Conservation (phyloP, 2,113 vertebrate species). For the Chamaea fasciata region DNA sequence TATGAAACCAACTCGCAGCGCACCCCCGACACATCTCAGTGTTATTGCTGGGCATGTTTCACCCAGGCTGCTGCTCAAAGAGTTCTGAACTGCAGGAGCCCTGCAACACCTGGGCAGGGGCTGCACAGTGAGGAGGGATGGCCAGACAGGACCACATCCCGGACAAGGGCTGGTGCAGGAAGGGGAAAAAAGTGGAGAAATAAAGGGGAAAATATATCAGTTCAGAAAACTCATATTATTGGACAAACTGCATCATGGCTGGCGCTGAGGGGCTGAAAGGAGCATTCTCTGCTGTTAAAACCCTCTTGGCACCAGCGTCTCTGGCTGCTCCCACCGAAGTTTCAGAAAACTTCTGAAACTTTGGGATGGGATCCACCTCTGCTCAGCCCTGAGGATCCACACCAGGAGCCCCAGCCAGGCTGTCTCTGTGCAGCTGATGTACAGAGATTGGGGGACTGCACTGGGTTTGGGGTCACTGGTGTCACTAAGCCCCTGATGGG, state of each 20-base stretch:
- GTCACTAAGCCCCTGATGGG: background rate
- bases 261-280: background rate
- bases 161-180: background rate
- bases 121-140: rapidly evolving
- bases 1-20: background rate
- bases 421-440: background rate
- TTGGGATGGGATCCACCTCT: background rate
- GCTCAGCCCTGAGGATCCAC: background rate
- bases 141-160: background rate
- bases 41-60: background rate
- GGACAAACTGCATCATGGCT: background rate
- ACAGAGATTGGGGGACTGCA: background rate
- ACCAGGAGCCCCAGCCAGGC: background rate
- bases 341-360: background rate
- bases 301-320: background rate
- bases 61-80: background rate
- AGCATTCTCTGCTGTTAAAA: background rate
- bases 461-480: background rate
- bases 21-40: rapidly evolving
- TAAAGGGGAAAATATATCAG: background rate
- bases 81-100: background rate
- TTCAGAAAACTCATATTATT: background rate
- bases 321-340: background rate
- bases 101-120: background rate
- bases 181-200: background rate